These are phyloP conservation scores for Axis porcinus DNA, from an alignment of 2,113 vertebrate species.

Conservation along the genomic window DNA sequence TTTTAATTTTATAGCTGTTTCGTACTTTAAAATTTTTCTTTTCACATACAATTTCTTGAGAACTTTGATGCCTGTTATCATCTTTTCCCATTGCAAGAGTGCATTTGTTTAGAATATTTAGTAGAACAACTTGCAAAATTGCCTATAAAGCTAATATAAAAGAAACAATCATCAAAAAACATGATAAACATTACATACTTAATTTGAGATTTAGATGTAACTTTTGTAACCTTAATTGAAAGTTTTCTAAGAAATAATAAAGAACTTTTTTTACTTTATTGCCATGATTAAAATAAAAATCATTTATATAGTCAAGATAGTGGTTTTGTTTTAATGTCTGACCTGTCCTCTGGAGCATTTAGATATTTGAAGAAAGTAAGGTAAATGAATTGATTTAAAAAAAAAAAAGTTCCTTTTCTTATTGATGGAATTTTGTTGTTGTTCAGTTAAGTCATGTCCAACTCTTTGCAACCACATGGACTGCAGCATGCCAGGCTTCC, in stretches of 20 bases:
- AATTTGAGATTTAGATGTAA: neutral
- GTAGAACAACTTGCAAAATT: neutral
- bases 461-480: neutral
- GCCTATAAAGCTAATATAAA: neutral
- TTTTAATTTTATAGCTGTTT: neutral
- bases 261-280: neutral
- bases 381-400: neutral
- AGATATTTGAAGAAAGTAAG: neutral
- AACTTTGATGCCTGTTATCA: neutral
- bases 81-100: neutral
- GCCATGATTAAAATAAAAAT: neutral
- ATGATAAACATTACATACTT: neutral
- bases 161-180: neutral
- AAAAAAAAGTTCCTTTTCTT: neutral
- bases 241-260: neutral
- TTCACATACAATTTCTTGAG: neutral
- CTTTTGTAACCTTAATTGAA: neutral
- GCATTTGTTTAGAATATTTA: neutral
- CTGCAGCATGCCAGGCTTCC: rapidly evolving
- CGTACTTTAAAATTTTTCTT: neutral
- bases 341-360: neutral
- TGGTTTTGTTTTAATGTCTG: neutral
- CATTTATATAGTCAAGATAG: neutral
- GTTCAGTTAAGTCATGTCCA: neutral
- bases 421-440: neutral